phyloP scores from a whole-genome alignment of 2,888 invertebrate species.

The Hesperia comma region DNA sequence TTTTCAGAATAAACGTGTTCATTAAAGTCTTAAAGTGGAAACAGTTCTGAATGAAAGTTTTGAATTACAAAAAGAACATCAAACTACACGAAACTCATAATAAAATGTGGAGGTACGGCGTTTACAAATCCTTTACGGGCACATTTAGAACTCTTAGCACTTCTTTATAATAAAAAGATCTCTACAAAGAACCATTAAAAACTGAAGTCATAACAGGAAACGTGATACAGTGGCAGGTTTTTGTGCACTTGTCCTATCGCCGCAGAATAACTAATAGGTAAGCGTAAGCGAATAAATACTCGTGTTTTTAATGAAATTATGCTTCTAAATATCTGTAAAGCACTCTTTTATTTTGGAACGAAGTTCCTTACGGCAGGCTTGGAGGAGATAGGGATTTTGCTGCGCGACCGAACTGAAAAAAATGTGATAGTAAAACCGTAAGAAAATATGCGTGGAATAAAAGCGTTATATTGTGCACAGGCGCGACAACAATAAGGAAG shows the following conservation, averaged over 20 bases:
- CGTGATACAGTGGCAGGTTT: slow-evolving; percentile 72
- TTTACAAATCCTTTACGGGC: slow-evolving; percentile 59
- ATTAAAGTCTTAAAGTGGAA: slow-evolving; percentile 22
- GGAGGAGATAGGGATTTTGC: no score
- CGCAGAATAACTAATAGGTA: not conserved
- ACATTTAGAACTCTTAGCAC: slow-evolving; percentile 69
- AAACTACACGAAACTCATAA: slow-evolving; percentile 57
- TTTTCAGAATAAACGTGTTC: slow-evolving; percentile 10
- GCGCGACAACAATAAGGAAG: no score
- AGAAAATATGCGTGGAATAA: no score
- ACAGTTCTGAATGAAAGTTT: slow-evolving; percentile 33
- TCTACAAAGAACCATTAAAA: slow-evolving; percentile 78
- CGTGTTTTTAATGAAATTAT: no score
- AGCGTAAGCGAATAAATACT: not conserved
- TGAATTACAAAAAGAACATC: slow-evolving; percentile 37
- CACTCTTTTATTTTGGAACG: no score
- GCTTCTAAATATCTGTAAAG: no score
- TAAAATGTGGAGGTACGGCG: slow-evolving; percentile 58
- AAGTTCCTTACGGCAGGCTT: no score
- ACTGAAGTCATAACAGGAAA: slow-evolving; percentile 83
- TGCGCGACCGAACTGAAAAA: no score
- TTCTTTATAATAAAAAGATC: slow-evolving; percentile 71
- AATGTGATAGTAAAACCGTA: no score
- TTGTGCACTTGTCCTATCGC: slow-evolving; percentile 9
- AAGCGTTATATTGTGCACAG: no score